Evolutionary conservation across 2,113 vertebrate species (phyloP).

Genomic region (Menura novaehollandiae): DNA sequence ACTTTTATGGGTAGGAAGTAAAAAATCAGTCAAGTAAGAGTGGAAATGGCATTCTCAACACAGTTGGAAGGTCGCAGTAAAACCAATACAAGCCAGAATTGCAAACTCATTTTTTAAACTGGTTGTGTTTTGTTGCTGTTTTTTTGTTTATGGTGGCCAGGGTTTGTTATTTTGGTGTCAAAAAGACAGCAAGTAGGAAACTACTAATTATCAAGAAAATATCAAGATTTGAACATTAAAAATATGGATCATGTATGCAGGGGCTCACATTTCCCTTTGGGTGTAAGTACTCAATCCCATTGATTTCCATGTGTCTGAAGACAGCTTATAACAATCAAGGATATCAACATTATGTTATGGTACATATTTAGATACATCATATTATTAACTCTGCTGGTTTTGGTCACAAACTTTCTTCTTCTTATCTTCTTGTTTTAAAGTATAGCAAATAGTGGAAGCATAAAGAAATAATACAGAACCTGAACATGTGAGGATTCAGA

Average conservation of each 20-base stretch:
- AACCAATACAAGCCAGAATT: background rate
- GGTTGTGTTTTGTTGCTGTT: background rate
- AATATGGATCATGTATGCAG: background rate
- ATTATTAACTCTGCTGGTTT: background rate
- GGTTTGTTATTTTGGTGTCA: background rate
- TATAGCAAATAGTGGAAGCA: background rate
- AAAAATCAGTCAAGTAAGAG: background rate
- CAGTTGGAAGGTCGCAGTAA: background rate
- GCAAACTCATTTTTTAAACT: background rate
- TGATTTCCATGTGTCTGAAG: background rate
- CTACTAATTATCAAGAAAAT: background rate
- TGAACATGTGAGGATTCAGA: background rate
- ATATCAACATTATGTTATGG: background rate
- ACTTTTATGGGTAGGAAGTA: slow-evolving; percentile 6
- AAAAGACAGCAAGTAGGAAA: background rate
- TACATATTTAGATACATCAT: background rate
- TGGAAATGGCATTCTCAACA: background rate
- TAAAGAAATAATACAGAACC: background rate
- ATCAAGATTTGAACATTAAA: background rate
- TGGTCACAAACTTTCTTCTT: background rate
- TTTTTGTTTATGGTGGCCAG: background rate
- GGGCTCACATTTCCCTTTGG: background rate
- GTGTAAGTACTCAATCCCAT: background rate
- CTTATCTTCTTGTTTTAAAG: background rate
- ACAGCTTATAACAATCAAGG: background rate